phyloP scores from a whole-genome alignment of 2,113 vertebrate genomes.

The Sigmodon hispidus region DNA sequence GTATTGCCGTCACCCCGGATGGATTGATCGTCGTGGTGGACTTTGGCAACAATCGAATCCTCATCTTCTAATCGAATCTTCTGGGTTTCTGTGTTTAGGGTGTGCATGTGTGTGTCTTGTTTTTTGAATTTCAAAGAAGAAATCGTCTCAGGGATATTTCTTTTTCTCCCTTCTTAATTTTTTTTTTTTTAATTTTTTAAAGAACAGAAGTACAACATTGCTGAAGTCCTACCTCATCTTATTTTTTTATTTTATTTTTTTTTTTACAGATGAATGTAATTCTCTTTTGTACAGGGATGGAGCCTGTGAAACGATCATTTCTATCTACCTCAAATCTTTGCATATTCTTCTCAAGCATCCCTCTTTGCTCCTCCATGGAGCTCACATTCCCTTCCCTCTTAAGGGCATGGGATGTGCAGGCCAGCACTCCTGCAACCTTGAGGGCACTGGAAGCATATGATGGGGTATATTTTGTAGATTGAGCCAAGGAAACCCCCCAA shows the following conservation, averaged over 20 bases:
- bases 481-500: constrained; percentile 81
- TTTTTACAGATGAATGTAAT: constrained; percentile 98
- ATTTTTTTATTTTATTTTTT: constrained; percentile 71
- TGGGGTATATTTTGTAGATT: constrained; percentile 82
- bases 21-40: constrained; percentile 98
- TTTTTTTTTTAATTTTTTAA: constrained; percentile 76
- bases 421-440: constrained; percentile 30
- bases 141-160: constrained; percentile 98
- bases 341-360: constrained; percentile 68
- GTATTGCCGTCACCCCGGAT: constrained; percentile 96
- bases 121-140: constrained; percentile 83
- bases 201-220: constrained; percentile 91
- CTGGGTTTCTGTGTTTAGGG: constrained; percentile 68
- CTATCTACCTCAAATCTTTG: constrained; percentile 89
- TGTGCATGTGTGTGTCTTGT: background rate
- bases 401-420: constrained; percentile 80
- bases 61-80: constrained; percentile 90
- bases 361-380: constrained; percentile 57
- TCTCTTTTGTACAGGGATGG: constrained; percentile 93
- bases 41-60: constrained; percentile 99
- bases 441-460: constrained; percentile 69
- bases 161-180: no score
- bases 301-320: constrained; percentile 94
- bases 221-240: constrained; percentile 99
- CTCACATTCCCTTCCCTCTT: constrained; percentile 63